Evolutionary conservation across 2,888 invertebrate species (phyloP).

Genomic region (Idaea aversata): DNA sequence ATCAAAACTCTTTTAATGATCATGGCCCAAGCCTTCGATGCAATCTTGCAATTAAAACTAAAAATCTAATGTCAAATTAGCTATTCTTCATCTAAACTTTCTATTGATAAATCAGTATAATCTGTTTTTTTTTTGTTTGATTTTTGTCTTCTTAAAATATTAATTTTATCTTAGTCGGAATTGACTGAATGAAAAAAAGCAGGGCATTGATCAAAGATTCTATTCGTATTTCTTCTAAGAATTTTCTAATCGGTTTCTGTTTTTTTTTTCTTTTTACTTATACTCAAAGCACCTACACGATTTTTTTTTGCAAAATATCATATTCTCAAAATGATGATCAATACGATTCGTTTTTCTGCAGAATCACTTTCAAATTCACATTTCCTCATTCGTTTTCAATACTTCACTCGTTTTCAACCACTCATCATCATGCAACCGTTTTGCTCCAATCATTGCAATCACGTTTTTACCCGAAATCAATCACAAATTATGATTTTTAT

Average conservation of each 20-base stretch:
- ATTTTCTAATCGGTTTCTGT: too few relatives aligned
- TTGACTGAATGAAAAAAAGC: too few relatives aligned
- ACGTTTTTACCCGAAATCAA: neutral
- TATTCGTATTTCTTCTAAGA: too few relatives aligned
- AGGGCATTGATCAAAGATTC: too few relatives aligned
- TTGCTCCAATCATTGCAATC: neutral
- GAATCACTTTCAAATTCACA: neutral
- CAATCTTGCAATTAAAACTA: too few relatives aligned
- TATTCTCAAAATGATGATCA: neutral
- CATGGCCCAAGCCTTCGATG: too few relatives aligned
- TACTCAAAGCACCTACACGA: neutral
- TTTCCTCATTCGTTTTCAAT: neutral
- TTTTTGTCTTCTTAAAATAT: too few relatives aligned
- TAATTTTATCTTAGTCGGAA: too few relatives aligned
- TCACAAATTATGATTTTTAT: slow-evolving; percentile 4
- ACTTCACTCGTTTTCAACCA: neutral
- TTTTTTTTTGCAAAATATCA: neutral
- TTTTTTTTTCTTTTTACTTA: too few relatives aligned
- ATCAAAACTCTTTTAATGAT: neutral
- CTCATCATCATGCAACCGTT: neutral
- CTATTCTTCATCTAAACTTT: neutral
- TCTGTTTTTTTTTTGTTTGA: neutral
- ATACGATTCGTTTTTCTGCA: neutral
- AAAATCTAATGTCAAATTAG: neutral
- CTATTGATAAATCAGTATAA: neutral